phyloP scores from a whole-genome alignment of 2,888 invertebrate genomes.

The Fragum sueziense region DNA sequence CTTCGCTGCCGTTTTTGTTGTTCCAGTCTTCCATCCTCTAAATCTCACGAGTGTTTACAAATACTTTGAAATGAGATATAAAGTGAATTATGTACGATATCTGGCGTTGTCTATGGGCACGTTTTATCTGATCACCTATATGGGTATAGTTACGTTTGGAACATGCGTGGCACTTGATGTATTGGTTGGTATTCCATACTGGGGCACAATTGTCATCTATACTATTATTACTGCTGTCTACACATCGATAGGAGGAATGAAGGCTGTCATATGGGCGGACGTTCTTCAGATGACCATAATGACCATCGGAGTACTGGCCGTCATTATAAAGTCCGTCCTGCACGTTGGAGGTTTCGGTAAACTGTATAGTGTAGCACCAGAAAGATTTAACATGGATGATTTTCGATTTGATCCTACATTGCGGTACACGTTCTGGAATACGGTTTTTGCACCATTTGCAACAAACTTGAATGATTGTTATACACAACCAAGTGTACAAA shows the following conservation, averaged over 20 bases:
- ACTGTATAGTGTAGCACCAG: background rate
- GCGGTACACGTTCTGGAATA: slow-evolving; percentile 39
- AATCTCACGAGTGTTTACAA: background rate
- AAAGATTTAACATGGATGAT: slow-evolving; percentile 18
- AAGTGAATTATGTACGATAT: background rate
- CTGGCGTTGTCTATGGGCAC: background rate
- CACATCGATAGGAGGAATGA: slow-evolving; percentile 43
- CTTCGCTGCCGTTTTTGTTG: background rate
- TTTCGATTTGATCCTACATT: slow-evolving; percentile 41
- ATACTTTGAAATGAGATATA: background rate
- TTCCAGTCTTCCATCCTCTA: background rate
- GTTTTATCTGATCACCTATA: background rate
- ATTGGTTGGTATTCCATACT: slow-evolving; percentile 38
- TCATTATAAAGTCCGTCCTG: slow-evolving; percentile 25
- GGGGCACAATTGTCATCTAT: slow-evolving; percentile 36
- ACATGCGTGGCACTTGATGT: slow-evolving; percentile 35
- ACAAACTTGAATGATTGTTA: slow-evolving; percentile 14
- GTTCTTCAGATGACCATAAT: slow-evolving; percentile 38
- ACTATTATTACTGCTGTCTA: slow-evolving; percentile 38
- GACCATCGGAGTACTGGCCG: slow-evolving; percentile 36
- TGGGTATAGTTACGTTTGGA: slow-evolving; percentile 5
- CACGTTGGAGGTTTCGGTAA: slow-evolving; percentile 11
- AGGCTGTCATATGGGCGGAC: slow-evolving; percentile 50
- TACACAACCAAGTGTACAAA: slow-evolving; percentile 40
- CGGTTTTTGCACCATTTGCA: slow-evolving; percentile 23